phyloP scores from a whole-genome alignment of 1,140 invertebrate genomes.

The Eriosoma lanigerum region DNA sequence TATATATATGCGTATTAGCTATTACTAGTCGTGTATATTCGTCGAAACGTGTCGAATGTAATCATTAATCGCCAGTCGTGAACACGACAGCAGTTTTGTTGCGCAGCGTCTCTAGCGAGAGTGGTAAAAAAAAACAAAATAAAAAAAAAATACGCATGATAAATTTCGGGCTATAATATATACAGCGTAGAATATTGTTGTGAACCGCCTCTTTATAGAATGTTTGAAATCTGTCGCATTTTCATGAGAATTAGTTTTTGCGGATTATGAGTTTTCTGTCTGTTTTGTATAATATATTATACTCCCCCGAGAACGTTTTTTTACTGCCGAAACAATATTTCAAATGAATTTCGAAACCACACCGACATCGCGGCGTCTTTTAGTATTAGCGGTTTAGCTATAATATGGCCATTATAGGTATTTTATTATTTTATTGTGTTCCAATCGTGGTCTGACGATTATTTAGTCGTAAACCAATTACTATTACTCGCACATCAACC shows the following conservation, averaged over 20 bases:
- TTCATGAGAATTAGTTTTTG: background rate
- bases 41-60: constrained; percentile 22
- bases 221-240: background rate
- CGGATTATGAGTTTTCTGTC: no score
- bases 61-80: background rate
- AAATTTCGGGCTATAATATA: background rate
- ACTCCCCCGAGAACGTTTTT: background rate
- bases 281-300: background rate
- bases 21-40: background rate
- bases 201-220: background rate
- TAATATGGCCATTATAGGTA: no score
- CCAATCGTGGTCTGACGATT: no score
- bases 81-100: constrained; percentile 16
- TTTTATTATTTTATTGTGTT: no score
- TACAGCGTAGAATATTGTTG: background rate
- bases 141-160: background rate
- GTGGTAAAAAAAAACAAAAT: background rate
- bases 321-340: background rate
- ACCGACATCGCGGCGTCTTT: background rate
- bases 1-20: background rate
- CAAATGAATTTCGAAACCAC: background rate
- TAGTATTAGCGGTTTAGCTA: no score
- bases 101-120: background rate
- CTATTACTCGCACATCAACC: no score
- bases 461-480: no score